A percentile compares a stretch with the other conserved stretches of the same genome.
Conservation (phyloP, 1,140 invertebrate species). For the Campoletis sonorensis region DNA sequence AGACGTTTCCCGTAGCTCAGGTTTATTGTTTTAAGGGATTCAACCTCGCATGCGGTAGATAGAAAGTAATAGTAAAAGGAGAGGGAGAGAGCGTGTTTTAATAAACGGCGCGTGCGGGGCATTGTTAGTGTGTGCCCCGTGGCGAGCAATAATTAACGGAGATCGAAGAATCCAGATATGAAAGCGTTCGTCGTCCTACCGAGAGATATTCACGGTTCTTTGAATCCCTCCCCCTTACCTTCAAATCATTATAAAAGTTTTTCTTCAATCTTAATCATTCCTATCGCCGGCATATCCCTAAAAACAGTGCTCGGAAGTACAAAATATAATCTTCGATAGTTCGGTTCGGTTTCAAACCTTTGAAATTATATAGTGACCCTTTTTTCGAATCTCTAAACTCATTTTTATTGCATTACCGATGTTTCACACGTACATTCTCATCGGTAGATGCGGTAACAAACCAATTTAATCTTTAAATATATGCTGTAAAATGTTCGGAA, state of each 20-base stretch:
- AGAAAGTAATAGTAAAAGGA: conserved; percentile 22
- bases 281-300: background rate
- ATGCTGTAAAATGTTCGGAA: no score
- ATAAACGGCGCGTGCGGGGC: conserved; percentile 62
- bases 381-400: no score
- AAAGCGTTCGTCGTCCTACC: conserved; percentile 39
- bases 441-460: no score
- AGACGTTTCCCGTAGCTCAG: conserved; percentile 52
- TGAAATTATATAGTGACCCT: no score
- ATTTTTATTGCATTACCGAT: no score
- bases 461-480: no score
- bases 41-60: conserved; percentile 51
- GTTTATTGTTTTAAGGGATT: conserved; percentile 69
- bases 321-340: background rate
- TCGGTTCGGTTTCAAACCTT: no score
- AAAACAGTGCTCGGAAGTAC: background rate
- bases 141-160: conserved; percentile 69
- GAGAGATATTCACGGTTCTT: background rate
- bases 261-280: background rate
- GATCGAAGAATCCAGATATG: conserved; percentile 55
- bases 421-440: no score
- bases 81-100: conserved; percentile 44
- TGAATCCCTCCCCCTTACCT: background rate
- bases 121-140: conserved; percentile 62
- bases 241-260: background rate